Evolutionary conservation across 2,797 vertebrate species (phyloP).

Genomic region (Lemur catta): DNA sequence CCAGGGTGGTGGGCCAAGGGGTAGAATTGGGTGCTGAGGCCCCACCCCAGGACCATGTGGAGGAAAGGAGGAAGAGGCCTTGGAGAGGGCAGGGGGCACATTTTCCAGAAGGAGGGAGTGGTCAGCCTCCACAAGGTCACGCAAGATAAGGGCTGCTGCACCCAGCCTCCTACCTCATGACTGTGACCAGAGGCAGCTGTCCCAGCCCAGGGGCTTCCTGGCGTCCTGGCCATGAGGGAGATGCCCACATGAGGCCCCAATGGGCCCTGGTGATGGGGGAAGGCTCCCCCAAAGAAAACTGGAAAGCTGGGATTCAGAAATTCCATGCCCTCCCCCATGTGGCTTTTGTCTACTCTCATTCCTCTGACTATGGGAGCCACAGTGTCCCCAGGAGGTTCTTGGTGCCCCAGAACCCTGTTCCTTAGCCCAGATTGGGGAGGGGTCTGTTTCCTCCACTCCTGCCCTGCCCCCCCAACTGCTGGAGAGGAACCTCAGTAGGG

Average conservation of each 20-base stretch:
- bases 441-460: background rate
- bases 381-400: background rate
- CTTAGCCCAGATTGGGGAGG: background rate
- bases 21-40: background rate
- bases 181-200: slow-evolving; percentile 41
- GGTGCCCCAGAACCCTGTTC: background rate
- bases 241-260: background rate
- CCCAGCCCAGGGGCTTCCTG: slow-evolving; percentile 59
- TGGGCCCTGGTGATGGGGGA: background rate
- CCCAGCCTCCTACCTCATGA: slow-evolving; percentile 53
- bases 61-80: slow-evolving; percentile 58
- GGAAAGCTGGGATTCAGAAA: background rate
- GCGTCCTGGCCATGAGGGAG: background rate
- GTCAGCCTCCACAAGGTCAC: slow-evolving; percentile 71
- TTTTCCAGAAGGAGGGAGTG: slow-evolving; percentile 74
- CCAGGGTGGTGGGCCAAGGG: background rate
- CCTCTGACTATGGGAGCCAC: background rate
- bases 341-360: background rate
- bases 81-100: slow-evolving; percentile 40
- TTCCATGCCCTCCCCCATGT: background rate
- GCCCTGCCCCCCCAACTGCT: background rate
- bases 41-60: background rate
- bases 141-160: slow-evolving; percentile 63
- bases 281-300: background rate
- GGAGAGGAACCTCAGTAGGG: background rate